Evolutionary conservation across 2,888 invertebrate genomes (phyloP), one percentile per base, ranked within the genome.

Genomic region (Saturnia japonica): DNA sequence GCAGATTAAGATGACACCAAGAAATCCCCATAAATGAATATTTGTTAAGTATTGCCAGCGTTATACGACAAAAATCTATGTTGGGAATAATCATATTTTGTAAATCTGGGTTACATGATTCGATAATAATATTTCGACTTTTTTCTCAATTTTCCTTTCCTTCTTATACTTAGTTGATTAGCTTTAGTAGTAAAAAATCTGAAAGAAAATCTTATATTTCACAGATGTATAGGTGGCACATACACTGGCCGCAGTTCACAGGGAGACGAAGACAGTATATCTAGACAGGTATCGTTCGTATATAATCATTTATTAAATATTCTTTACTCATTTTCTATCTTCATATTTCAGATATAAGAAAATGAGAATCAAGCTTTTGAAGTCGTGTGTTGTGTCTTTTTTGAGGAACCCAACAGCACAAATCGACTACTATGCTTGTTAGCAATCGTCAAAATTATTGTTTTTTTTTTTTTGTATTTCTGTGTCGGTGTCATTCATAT

Each of bases 141-240:
- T n/a, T n/a, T n/a, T n/a, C n/a, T n/a, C n/a, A n/a, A n/a, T n/a
- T n/a, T n/a, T n/a, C n/a, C n/a, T n/a, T n/a, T n/a, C n/a, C n/a
- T n/a, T n/a, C n/a, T n/a, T n/a, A n/a, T n/a, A 34, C 34, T 2
- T 34, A 34, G 6, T 34, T 34, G 34, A 4, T 34, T 4, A 34
- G 34, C 34, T 34, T 34, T 6, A 34, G 34, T 6, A n/a, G 34
- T 34, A 4, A 34, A 4, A 34, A 34, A 34, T 34, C 34, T 34
- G 34, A 6, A 54, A 22, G 11, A 22, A 22, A 54, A 54, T 54
- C 22, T 54, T 34, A 42, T 43, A 7, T 75, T 62, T 68, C 28
- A 62, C 69, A 95, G 95, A 78, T 96, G 96, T 85, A 96, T 96
- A 78, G 96, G 96, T 69, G 95, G 95, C 16, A 92, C 95, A 0